phyloP scores from a whole-genome alignment of 2,797 vertebrate genomes.

The Danionella dracula region DNA sequence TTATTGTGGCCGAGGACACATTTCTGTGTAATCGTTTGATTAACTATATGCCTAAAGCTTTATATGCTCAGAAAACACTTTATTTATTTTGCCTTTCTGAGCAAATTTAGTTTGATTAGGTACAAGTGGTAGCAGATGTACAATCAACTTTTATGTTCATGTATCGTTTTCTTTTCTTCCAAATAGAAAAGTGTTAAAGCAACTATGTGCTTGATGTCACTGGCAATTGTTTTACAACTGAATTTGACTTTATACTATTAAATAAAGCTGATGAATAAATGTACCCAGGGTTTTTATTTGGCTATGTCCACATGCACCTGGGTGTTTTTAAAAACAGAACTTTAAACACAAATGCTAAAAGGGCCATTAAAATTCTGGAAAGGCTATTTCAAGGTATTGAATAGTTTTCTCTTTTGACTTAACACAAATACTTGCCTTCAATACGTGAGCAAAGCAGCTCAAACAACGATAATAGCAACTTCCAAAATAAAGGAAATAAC shows the following conservation, averaged over 20 bases:
- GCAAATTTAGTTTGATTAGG: neutral
- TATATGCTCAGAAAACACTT: neutral
- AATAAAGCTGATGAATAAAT: conserved; percentile 5
- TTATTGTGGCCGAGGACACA: neutral
- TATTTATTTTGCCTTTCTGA: neutral
- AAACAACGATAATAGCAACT: too few relatives aligned
- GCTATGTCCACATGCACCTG: too few relatives aligned
- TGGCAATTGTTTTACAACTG: neutral
- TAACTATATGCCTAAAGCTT: neutral
- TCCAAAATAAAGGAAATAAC: too few relatives aligned
- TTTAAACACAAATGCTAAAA: too few relatives aligned
- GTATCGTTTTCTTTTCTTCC: neutral
- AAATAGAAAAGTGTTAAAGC: neutral
- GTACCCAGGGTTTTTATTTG: too few relatives aligned
- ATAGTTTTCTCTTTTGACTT: too few relatives aligned
- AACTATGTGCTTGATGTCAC: neutral
- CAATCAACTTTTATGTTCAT: neutral
- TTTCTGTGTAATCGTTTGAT: neutral
- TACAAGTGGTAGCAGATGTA: neutral
- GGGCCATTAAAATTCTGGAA: too few relatives aligned
- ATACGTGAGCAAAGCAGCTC: too few relatives aligned
- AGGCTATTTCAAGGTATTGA: too few relatives aligned
- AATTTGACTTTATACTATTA: neutral
- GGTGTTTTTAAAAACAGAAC: too few relatives aligned
- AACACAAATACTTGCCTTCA: too few relatives aligned